Base-by-base conservation (phyloP, 2,113 vertebrate genomes). In the Callocephalon fimbriatum region DNA sequence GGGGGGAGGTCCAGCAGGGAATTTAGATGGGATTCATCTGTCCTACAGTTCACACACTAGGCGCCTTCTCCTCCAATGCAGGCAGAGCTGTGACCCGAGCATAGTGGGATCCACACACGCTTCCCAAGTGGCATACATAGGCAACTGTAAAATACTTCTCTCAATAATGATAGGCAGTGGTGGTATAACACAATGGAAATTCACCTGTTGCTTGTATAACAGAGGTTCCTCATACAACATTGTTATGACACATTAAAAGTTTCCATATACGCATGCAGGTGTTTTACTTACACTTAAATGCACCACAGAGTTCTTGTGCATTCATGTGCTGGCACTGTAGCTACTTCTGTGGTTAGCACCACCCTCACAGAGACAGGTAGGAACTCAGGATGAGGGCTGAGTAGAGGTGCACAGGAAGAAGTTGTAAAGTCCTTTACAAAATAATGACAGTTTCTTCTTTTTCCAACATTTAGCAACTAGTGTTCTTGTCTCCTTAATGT, bases 201-300 rank as follows among this genome's bases (percentile, higher is more conserved):
- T 47, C 31, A 81, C 15, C 37, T 65, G 53, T n/a, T 63, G 8
- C 56, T 58, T 22, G 16, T 42, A 47, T 29, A 61, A 47, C 25
- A 50, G 47, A 51, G 21, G 66, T 45, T 82, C 61, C 51, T 83
- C 21, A 32, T 9, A 62, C 50, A 21, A 26, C 53, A n/a, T 12
- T 58, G 29, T 86, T 79, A 51, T 2, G 1, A 70, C 40, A 65
- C 44, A 68, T 16, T 10, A 59, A 12, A 68, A n/a, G 27, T 20
- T 90, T 50, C 59, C 15, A 62, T 13, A 3, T 1, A 26, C 0
- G 0, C 40, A 27, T 7, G 29, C 40, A 22, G 23, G 22, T 40
- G 7, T 59, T 88, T 86, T 59, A 56, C 70, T 93, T 59, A 29
- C 26, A 4, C 63, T 53, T 32, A 18, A 68, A 37, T 1, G 10